These are phyloP conservation scores for Lerista edwardsae DNA, from an alignment of 2,797 vertebrate species.

Conservation along the genomic window DNA sequence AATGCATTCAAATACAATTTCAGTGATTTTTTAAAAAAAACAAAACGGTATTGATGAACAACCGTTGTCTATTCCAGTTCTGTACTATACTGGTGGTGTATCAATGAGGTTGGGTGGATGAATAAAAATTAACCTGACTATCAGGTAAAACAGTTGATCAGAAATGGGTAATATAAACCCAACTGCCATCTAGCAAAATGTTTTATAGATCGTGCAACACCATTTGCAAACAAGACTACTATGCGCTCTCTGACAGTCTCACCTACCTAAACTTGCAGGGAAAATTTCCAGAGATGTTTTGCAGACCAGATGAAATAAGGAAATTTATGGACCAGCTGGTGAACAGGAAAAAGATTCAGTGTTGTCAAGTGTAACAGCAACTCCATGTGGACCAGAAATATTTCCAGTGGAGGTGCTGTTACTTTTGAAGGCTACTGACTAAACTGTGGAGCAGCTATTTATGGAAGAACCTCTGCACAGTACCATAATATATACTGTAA, in stretches of 20 bases:
- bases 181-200: neutral
- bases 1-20: neutral
- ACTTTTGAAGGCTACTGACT: conserved; percentile 77
- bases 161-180: neutral
- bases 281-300: neutral
- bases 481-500: neutral
- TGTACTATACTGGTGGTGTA: neutral
- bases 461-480: neutral
- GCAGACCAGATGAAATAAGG: neutral
- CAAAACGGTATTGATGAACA: neutral
- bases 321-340: conserved; percentile 5
- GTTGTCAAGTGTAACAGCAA: conserved; percentile 84
- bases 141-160: conserved; percentile 24
- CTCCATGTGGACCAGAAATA: conserved; percentile 81
- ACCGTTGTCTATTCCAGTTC: conserved; percentile 8
- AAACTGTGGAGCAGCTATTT: conserved; percentile 41
- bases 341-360: conserved; percentile 38
- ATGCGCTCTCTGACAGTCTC: neutral
- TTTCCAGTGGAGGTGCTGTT: conserved; percentile 85
- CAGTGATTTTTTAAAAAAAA: neutral
- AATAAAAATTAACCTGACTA: conserved; percentile 9
- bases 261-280: neutral
- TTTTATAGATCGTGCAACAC: neutral
- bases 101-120: neutral
- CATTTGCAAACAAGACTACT: neutral